phyloP scores from a whole-genome alignment of 2,888 invertebrate genomes.

The Drosophila anomelani region DNA sequence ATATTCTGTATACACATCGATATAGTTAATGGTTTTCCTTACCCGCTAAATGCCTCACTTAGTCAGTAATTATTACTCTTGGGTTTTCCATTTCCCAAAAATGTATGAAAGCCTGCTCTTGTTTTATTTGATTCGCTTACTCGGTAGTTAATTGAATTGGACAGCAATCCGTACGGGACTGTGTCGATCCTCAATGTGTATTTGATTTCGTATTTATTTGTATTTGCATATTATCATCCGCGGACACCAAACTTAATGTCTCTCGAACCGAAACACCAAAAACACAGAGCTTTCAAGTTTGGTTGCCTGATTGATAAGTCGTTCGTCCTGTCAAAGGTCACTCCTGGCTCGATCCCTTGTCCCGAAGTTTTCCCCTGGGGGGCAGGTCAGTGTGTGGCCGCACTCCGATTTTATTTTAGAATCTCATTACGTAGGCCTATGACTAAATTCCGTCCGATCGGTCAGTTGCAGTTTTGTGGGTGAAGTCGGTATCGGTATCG shows the following conservation, averaged over 20 bases:
- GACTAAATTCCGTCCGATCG: slow-evolving; percentile 35
- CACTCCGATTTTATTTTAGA: slow-evolving; percentile 25
- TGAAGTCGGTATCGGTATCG: background rate
- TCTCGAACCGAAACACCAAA: slow-evolving; percentile 15
- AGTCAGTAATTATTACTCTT: slow-evolving; percentile 41
- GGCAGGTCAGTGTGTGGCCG: slow-evolving; percentile 4
- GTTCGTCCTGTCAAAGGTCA: slow-evolving; percentile 42
- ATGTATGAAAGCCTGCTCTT: slow-evolving; percentile 80
- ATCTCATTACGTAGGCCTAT: slow-evolving; percentile 59
- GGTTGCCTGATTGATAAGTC: slow-evolving; percentile 22
- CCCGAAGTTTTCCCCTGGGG: background rate
- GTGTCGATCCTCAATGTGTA: slow-evolving; percentile 22
- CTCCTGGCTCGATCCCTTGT: slow-evolving; percentile 13
- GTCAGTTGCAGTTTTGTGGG: slow-evolving; percentile 3
- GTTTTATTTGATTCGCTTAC: slow-evolving; percentile 44
- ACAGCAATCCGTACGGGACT: slow-evolving; percentile 45
- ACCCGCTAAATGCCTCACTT: slow-evolving; percentile 29
- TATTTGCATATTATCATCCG: slow-evolving; percentile 61
- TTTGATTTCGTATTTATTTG: slow-evolving; percentile 69
- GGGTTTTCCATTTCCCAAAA: slow-evolving; percentile 76
- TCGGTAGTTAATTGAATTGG: slow-evolving; percentile 50
- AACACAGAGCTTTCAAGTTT: slow-evolving; percentile 15
- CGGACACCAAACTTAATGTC: slow-evolving; percentile 42
- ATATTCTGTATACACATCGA: slow-evolving; percentile 64
- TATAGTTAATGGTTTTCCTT: slow-evolving; percentile 54